Evolutionary conservation across 2,888 invertebrate genomes (phyloP).

Genomic region (Listrodromus nycthemerus): DNA sequence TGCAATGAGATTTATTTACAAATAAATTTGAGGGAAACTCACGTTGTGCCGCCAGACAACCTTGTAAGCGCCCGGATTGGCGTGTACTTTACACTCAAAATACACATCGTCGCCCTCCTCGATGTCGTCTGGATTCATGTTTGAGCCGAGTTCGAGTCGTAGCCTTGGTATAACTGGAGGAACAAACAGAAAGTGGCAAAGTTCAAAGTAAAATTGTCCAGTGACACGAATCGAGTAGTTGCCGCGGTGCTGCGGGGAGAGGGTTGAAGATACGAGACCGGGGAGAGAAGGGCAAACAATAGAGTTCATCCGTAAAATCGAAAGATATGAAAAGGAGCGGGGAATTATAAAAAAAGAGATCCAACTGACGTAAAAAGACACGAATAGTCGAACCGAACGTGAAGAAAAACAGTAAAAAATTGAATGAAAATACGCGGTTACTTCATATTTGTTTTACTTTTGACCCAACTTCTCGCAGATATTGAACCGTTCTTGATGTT

Average conservation of each 20-base stretch:
- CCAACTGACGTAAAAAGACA: background rate
- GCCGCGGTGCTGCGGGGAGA: conserved; percentile 16
- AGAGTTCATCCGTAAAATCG: conserved; percentile 24
- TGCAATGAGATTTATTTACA: background rate
- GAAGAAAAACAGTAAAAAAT: conserved; percentile 54
- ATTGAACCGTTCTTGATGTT: conserved; percentile 44
- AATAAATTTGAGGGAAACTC: conserved; percentile 82
- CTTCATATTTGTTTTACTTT: conserved; percentile 36
- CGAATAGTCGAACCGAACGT: conserved; percentile 38
- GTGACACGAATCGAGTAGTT: conserved; percentile 2
- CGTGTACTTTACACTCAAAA: conserved; percentile 92
- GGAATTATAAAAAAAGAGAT: conserved; percentile 20
- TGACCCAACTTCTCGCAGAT: conserved; percentile 12
- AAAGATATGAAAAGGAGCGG: conserved; percentile 25
- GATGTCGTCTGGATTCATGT: conserved; percentile 91
- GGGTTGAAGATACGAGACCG: conserved; percentile 8
- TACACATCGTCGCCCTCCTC: conserved; percentile 93
- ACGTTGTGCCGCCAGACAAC: conserved; percentile 93
- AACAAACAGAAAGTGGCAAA: conserved; percentile 28
- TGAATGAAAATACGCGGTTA: conserved; percentile 54
- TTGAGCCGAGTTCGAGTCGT: conserved; percentile 89
- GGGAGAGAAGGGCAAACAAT: conserved; percentile 46
- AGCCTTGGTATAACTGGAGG: conserved; percentile 89
- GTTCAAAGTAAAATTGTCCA: conserved; percentile 36
- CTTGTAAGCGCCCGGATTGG: conserved; percentile 92